Evolutionary conservation across 2,113 vertebrate genomes (phyloP), one percentile per base, ranked within the genome.

Genomic region (Lampris incognitus): DNA sequence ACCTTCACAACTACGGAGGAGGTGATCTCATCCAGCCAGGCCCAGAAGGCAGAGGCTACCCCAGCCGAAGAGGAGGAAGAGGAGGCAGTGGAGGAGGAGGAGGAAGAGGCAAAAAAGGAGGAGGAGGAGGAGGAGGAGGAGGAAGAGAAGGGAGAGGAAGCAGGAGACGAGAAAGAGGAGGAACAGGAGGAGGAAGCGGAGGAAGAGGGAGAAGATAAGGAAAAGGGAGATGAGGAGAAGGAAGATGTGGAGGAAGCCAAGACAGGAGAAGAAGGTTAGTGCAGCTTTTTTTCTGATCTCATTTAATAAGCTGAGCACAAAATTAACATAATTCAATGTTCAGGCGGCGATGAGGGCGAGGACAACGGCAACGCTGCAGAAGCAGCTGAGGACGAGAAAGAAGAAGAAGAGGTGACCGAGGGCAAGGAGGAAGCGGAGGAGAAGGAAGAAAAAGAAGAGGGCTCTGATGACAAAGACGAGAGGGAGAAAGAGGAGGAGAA

Each of bases 1-100:
- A 66, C 88, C 87, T 0, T 96, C 81, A 96, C 96, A 74, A 94
- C 95, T 67, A 94, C 96, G 3, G 95, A 97, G 75, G 96, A 96
- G 3, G 93, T 96, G 48, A 92, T 97, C 11, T 94, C 96, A 63
- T 93, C 96, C 36, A 93, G 94, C 7, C 96, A 95, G 1, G 89
- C 88, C 0, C 95, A 90, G 8, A 94, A 95, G 62, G 94, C 95
- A 74, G 96, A 97, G 83, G 95, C 95, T 4, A 92, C 91, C 36
- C 93, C 94, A 6, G 92, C 92, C 1, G 60, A 3, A 2, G 91
- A 92, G 1, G 85, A 89, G 38, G 79, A 85, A 37, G 76, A 80
- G 10, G 73, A 55, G 9, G 85, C 60, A 1, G 52, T 67, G 7
- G 73, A 76, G 6, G 61, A 70, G 7, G 73, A 80, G 9, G 72